A percentile compares a stretch with the other conserved stretches of the same genome.
These are phyloP conservation scores for Amblyteles armatorius DNA, from an alignment of 2,888 invertebrate genomes.

Conservation along the genomic window DNA sequence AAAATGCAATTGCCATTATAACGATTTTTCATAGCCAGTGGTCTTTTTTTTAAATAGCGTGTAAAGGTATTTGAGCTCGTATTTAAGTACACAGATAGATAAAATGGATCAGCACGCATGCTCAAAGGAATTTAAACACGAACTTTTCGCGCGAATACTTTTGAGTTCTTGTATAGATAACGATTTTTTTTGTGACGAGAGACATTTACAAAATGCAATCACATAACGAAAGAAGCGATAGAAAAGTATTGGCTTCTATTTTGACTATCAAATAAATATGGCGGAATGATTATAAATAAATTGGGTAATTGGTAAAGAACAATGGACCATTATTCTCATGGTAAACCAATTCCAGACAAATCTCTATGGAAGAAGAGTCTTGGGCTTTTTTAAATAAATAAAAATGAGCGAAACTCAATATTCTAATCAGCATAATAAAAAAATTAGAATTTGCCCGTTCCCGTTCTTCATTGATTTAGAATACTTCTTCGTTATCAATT, in stretches of 20 bases:
- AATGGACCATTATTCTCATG: background rate
- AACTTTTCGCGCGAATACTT: background rate
- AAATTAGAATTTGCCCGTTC: background rate
- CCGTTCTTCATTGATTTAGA: background rate
- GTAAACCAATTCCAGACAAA: background rate
- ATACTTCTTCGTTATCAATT: constrained; percentile 37
- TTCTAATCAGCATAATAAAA: background rate
- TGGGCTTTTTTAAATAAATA: background rate
- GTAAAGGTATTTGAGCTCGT: background rate
- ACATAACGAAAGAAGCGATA: background rate
- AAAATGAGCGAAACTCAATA: background rate
- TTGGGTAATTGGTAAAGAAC: background rate
- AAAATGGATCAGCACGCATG: background rate
- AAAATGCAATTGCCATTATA: background rate
- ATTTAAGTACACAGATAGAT: constrained; percentile 1
- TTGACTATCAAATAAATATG: constrained; percentile 27
- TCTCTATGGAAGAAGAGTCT: constrained; percentile 2
- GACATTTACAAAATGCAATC: constrained; percentile 32
- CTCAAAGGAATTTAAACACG: background rate
- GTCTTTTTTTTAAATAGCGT: background rate
- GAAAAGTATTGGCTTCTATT: background rate
- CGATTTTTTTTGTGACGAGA: background rate
- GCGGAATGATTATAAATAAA: constrained; percentile 56
- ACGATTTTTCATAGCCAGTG: background rate
- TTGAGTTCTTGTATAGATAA: background rate